phyloP scores from a whole-genome alignment of 2,113 vertebrate species.

The Neogobius melanostomus region DNA sequence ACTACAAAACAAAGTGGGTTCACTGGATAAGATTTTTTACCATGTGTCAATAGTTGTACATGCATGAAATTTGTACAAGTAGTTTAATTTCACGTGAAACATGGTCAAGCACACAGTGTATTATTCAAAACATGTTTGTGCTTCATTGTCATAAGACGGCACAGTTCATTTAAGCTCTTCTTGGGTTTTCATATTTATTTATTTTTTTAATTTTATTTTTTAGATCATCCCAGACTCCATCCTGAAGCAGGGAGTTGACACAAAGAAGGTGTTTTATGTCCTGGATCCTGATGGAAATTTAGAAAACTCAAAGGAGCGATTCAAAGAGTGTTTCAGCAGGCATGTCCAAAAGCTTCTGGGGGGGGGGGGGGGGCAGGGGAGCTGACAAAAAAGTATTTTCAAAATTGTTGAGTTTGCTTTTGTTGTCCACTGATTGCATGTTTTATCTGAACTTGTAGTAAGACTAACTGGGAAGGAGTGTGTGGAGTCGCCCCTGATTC shows the following conservation, averaged over 20 bases:
- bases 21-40: too few species aligned
- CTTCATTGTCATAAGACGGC: too few species aligned
- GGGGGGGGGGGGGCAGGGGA: too few species aligned
- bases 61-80: too few species aligned
- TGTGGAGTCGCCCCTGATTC: conserved; percentile 77
- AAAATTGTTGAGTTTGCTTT: background rate
- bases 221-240: conserved; percentile 66
- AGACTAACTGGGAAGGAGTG: conserved; percentile 84
- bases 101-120: too few species aligned
- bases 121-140: too few species aligned
- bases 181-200: too few species aligned
- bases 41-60: too few species aligned
- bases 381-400: too few species aligned
- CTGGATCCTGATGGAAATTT: conserved; percentile 89
- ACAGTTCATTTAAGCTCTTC: too few species aligned
- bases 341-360: conserved; percentile 48
- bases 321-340: conserved; percentile 87
- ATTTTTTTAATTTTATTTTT: background rate
- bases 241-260: conserved; percentile 80
- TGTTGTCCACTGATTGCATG: background rate
- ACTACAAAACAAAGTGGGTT: too few species aligned
- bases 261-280: conserved; percentile 82
- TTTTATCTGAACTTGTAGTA: conserved; percentile 60
- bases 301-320: conserved; percentile 79
- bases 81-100: too few species aligned